Conservation (phyloP, 2,113 vertebrate species). For the Asarcornis scutulata region DNA sequence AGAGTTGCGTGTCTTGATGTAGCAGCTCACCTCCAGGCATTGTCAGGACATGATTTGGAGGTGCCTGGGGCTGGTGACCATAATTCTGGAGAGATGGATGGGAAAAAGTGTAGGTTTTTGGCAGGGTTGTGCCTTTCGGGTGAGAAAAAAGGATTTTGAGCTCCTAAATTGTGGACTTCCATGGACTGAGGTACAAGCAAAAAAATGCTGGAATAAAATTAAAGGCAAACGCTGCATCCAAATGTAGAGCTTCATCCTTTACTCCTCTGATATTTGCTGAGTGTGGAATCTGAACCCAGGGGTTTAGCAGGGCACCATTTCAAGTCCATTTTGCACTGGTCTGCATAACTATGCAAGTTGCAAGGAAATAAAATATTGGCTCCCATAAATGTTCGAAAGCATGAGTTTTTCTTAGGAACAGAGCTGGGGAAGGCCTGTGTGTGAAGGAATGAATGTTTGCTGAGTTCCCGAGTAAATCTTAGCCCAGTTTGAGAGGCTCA, state of each 20-base stretch:
- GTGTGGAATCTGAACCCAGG: neutral
- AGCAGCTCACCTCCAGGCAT: neutral
- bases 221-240: fast-evolving
- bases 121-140: neutral
- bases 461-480: neutral
- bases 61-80: neutral
- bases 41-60: neutral
- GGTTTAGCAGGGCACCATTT: neutral
- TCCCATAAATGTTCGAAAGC: neutral
- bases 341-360: neutral
- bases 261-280: neutral
- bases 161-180: neutral
- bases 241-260: neutral
- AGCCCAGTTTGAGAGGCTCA: neutral
- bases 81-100: neutral
- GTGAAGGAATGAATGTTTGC: neutral
- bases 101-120: neutral
- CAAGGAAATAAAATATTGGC: neutral
- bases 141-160: neutral
- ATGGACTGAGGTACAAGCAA: neutral
- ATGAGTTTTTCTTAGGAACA: neutral
- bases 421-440: neutral
- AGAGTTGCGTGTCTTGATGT: neutral
- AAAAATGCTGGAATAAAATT: neutral
- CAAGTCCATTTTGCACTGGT: neutral